phyloP scores from a whole-genome alignment of 2,888 invertebrate genomes.

The Drosophila hamatofila region DNA sequence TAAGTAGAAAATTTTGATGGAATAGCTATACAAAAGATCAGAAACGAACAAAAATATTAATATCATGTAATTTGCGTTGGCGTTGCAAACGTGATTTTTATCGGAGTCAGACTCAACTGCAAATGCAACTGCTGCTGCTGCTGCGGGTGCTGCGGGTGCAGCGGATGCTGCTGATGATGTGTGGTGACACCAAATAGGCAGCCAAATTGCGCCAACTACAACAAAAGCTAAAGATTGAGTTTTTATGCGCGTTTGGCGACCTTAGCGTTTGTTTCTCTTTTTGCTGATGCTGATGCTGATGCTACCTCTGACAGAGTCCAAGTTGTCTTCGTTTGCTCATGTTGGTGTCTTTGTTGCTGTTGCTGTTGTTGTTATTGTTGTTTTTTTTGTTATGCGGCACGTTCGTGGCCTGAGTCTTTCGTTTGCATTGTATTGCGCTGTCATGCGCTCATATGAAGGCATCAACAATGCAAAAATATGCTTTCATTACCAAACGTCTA shows the following conservation, averaged over 20 bases:
- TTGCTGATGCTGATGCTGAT: background rate
- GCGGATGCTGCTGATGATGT: constrained; percentile 27
- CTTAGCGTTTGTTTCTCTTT: constrained; percentile 56
- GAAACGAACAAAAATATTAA: constrained; percentile 52
- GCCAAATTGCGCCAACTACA: constrained; percentile 71
- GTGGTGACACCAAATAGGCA: constrained; percentile 72
- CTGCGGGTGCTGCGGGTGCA: background rate
- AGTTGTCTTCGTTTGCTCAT: constrained; percentile 27
- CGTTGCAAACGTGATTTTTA: constrained; percentile 62
- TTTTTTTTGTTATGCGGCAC: constrained; percentile 47
- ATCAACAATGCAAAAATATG: constrained; percentile 75
- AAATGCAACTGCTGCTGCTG: constrained; percentile 15
- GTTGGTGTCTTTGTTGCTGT: constrained; percentile 15
- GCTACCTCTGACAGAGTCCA: constrained; percentile 37
- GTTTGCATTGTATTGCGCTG: constrained; percentile 76
- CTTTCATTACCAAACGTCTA: constrained; percentile 76
- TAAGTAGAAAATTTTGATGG: constrained; percentile 54
- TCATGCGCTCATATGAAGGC: constrained; percentile 71
- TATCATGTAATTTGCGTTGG: constrained; percentile 74
- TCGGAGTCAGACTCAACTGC: constrained; percentile 20
- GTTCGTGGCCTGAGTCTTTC: constrained; percentile 76
- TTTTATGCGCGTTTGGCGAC: constrained; percentile 69
- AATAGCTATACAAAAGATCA: constrained; percentile 32
- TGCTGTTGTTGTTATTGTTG: background rate
- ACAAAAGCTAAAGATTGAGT: constrained; percentile 63